Percentiles rank a stretch among this genome's conserved stretches.
Conservation (phyloP, 2,888 invertebrate genomes). For the Encarsia formosa region DNA sequence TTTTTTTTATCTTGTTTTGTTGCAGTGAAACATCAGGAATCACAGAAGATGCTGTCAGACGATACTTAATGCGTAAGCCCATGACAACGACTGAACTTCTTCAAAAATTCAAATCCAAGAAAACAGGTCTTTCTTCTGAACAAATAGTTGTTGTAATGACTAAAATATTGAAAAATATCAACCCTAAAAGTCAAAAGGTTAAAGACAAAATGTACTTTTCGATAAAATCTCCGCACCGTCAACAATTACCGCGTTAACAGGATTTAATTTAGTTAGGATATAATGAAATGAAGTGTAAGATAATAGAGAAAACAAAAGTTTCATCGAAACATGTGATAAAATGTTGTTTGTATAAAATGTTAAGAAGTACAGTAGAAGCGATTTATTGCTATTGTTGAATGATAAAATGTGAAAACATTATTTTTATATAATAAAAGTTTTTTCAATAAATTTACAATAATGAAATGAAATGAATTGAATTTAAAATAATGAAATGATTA, state of each 20-base stretch:
- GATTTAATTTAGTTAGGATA: too few species aligned
- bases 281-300: neutral
- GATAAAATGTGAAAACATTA: neutral
- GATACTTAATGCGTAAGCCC: constrained; percentile 93
- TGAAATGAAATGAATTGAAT: too few species aligned
- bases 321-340: neutral
- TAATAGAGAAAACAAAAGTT: neutral
- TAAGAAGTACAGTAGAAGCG: neutral
- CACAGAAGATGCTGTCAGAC: constrained; percentile 89
- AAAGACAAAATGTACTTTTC: constrained; percentile 94
- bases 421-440: neutral
- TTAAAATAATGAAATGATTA: too few species aligned
- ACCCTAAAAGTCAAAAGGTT: constrained; percentile 86
- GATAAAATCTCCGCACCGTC: constrained; percentile 60
- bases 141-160: constrained; percentile 91
- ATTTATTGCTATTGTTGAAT: neutral
- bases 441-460: neutral
- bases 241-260: constrained; percentile 6
- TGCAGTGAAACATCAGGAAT: constrained; percentile 82
- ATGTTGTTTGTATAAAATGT: neutral
- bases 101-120: constrained; percentile 93
- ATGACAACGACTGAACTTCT: constrained; percentile 95
- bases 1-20: neutral
- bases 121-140: constrained; percentile 84
- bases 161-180: constrained; percentile 89